Base-by-base conservation (phyloP, 2,113 vertebrate species). In the Calypte anna region DNA sequence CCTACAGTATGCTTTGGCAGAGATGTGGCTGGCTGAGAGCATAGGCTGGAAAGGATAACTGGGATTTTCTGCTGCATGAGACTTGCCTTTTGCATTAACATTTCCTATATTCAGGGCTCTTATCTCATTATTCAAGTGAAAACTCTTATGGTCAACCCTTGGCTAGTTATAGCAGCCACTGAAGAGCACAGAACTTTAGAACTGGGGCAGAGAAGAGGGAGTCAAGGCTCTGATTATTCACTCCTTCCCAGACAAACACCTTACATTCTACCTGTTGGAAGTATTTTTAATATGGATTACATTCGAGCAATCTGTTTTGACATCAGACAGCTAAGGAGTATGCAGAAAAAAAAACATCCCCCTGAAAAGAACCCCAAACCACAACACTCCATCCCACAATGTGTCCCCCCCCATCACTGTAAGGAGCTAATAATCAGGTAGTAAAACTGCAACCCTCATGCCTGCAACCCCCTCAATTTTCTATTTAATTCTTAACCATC, bases 61-160 rank as follows among this genome's bases (percentile, higher is more conserved):
- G 77, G 96, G 96, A 98, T 98, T 98, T 98, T 97, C 97, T 97
- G 94, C 97, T 95, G 95, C 11, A 8, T 97, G 96, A 97, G 97
- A 97, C 96, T 96, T 98, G 96, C 96, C 96, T 96, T 97, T 97
- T 97, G 96, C 96, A 31, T 87, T 94, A 97, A 94, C 84, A 90
- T 96, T 97, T 97, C 97, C 97, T 97, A 93, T 97, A 97, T 95
- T 94, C 95, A 94, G 89, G 51, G 91, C 90, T 95, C 93, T 97
- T 97, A 97, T 98, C 96, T 93, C 94, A 94, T 94, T 96, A 97
- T 93, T 96, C 90, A 91, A 89, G 89, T 86, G 91, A 96, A 96
- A 95, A 93, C 81, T 73, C 90, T 96, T 86, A 86, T 82, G 55
- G 81, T 85, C 97, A 97, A 96, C 86, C 87, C 87, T 93, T 92